Evolutionary conservation across 2,113 vertebrate species (phyloP), one percentile per base, ranked within the genome.

Genomic region (Dipodomys merriami): DNA sequence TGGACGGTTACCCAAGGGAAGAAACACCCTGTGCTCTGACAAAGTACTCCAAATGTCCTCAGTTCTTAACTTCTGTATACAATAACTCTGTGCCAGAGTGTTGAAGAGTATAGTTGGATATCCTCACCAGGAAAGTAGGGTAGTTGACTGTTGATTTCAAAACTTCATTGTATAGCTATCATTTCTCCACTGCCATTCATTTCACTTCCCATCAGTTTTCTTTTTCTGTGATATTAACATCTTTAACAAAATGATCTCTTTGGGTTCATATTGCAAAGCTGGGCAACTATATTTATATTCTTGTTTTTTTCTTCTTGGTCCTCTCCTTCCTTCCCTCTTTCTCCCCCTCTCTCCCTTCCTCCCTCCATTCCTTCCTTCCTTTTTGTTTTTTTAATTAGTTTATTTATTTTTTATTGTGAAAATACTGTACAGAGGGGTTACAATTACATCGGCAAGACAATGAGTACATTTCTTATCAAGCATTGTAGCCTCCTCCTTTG

Each of bases 211-310:
- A 2, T 53, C n/a, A 57, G 2, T 68, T 80, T 90, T 39, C 20
- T 88, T 73, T 86, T 33, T 57, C 8, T 6, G 2, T 92, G 33
- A 19, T 91, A n/a, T 27, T 68, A 74, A n/a, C 27, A 60, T 80
- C 44, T 78, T 86, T 27, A n/a, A 27, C 8, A 90, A 95, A 69
- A 94, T 67, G 13, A 69, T 62, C 33, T 81, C 64, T 73, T 91
- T 77, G 25, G 27, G 71, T 80, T 92, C 35, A 44, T 18, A 39
- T 60, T 77, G 71, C 53, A 18, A 79, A n/a, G 4, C 1, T 69
- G 71, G 22, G 12, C 0, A 90, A 93, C 6, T 76, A 29, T 62
- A 60, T 79, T 90, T 71, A 13, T n/a, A 15, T 76, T 65, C n/a
- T 89, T 83, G 9, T 46, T 33, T 86, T 57, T 57, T 18, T 57